These are phyloP conservation scores for Andrena fulva DNA, from an alignment of 2,888 invertebrate genomes.

Conservation along the genomic window DNA sequence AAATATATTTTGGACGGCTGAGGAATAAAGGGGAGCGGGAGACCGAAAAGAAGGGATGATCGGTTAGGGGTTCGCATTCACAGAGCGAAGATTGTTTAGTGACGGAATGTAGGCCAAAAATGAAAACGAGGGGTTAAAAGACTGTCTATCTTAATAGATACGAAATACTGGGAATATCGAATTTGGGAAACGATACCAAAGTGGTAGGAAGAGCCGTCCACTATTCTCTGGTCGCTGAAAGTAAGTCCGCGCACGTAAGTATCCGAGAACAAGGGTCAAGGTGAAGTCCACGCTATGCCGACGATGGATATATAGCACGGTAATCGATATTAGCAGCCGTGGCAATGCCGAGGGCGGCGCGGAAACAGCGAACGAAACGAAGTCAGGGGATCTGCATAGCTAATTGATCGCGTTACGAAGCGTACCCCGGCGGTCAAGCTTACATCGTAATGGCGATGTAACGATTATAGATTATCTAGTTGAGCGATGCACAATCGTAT, in stretches of 20 bases:
- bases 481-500: conserved; percentile 47
- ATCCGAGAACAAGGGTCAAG: conserved; percentile 70
- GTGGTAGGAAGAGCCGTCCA: too few relatives aligned
- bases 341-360: conserved; percentile 44
- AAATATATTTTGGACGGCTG: too few relatives aligned
- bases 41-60: conserved; percentile 17
- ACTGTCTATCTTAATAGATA: not conserved
- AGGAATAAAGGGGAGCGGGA: conserved; percentile 24
- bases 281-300: conserved; percentile 62
- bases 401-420: conserved; percentile 60
- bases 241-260: conserved; percentile 10
- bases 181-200: too few relatives aligned
- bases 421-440: conserved; percentile 45
- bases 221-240: not conserved
- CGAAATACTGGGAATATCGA: not conserved
- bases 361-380: conserved; percentile 31
- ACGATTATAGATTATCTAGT: conserved; percentile 65
- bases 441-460: conserved; percentile 62
- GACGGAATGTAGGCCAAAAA: conserved; percentile 38
- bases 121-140: not conserved
- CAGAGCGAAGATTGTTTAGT: conserved; percentile 17
- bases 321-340: conserved; percentile 65
- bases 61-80: conserved; percentile 34
- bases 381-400: conserved; percentile 47
- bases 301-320: conserved; percentile 44